A percentile compares a stretch with the other conserved stretches of the same genome.
Conservation (phyloP, 1,140 invertebrate species). For the Bombus superbus region DNA sequence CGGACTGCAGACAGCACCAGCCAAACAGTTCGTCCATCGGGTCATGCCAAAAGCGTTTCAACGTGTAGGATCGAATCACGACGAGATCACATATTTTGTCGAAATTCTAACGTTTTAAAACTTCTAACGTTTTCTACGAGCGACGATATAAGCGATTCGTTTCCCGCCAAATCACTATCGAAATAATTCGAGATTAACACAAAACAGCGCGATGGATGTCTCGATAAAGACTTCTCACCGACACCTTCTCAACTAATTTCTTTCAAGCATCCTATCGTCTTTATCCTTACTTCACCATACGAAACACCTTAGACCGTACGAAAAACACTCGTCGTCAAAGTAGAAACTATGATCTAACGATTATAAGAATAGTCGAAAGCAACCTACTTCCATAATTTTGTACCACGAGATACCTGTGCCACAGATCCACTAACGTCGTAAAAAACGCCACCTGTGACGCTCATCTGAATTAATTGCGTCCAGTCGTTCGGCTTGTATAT, state of each 20-base stretch:
- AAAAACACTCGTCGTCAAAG: neutral
- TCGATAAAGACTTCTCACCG: conserved; percentile 25
- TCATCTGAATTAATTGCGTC: neutral
- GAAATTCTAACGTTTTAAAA: neutral
- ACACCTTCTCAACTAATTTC: conserved; percentile 9
- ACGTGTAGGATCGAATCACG: neutral
- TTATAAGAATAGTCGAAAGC: no score
- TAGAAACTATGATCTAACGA: neutral
- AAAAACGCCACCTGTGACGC: neutral
- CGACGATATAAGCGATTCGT: neutral
- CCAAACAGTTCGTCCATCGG: conserved; percentile 1
- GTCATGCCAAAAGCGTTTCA: neutral
- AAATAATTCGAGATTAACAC: neutral
- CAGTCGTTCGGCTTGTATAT: neutral
- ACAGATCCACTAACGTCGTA: no score
- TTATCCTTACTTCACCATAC: neutral
- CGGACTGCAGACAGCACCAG: conserved; percentile 13
- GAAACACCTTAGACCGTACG: neutral
- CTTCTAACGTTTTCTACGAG: neutral
- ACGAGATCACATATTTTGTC: neutral
- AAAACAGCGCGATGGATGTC: neutral
- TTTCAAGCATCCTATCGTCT: neutral
- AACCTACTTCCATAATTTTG: neutral
- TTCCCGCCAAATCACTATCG: neutral
- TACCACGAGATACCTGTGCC: neutral